Conservation (phyloP, 2,113 vertebrate genomes). For the Sphyrna mokarran region DNA sequence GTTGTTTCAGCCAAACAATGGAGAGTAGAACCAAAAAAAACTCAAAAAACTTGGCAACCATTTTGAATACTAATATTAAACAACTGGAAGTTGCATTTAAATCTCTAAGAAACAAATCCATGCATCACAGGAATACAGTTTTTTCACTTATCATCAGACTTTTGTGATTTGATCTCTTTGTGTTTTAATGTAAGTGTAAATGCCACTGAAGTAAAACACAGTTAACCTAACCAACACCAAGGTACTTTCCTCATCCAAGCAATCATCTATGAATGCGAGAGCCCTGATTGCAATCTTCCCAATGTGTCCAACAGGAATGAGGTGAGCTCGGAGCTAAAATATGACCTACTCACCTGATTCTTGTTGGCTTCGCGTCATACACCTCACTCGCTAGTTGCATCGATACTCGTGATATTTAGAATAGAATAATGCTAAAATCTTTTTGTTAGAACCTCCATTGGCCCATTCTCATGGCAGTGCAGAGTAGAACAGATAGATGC, state of each 20-base stretch:
- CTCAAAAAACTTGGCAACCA: neutral
- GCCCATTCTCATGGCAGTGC: neutral
- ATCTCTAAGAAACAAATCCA: neutral
- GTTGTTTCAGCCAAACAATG: slow-evolving; percentile 13
- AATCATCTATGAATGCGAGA: neutral
- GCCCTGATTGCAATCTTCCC: neutral
- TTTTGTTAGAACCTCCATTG: neutral
- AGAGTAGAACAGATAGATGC: neutral
- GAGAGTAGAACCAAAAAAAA: neutral
- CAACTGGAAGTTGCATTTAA: neutral
- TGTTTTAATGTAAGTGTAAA: neutral
- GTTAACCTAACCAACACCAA: neutral
- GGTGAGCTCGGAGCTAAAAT: neutral
- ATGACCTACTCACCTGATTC: too few species aligned
- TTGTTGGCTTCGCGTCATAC: too few species aligned
- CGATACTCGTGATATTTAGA: neutral
- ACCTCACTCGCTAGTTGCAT: neutral
- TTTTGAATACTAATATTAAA: slow-evolving; percentile 20
- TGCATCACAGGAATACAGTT: neutral
- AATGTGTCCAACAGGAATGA: neutral
- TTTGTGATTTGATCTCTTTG: neutral
- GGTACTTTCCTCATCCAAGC: neutral
- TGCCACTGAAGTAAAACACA: neutral
- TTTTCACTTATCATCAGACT: neutral
- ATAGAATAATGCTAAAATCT: neutral